These are phyloP conservation scores for Dreissena polymorpha DNA, from an alignment of 1,140 invertebrate species.

Conservation along the genomic window DNA sequence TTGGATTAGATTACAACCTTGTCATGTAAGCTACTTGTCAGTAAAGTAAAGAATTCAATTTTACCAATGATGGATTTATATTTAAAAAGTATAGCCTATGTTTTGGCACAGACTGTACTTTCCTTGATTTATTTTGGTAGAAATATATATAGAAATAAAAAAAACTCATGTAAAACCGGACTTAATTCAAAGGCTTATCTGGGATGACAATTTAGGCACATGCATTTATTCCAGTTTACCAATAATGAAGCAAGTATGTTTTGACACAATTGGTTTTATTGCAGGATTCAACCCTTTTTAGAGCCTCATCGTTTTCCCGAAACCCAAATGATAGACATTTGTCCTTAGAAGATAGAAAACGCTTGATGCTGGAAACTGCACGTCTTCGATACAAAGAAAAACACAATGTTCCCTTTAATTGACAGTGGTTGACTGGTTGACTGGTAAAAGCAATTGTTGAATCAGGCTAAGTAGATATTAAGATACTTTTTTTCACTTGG, in stretches of 20 bases:
- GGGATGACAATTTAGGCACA: neutral
- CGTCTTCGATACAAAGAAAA: conserved; percentile 46
- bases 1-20: neutral
- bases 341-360: conserved; percentile 46
- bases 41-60: too few species aligned
- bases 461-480: too few species aligned
- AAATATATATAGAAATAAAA: too few species aligned
- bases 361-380: conserved; percentile 36
- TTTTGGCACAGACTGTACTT: too few species aligned
- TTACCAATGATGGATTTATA: too few species aligned
- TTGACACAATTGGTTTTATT: neutral
- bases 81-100: too few species aligned
- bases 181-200: neutral
- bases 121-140: too few species aligned
- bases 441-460: too few species aligned
- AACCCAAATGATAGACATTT: conserved; percentile 41
- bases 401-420: conserved; percentile 17
- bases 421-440: too few species aligned
- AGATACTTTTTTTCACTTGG: too few species aligned
- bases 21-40: neutral
- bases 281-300: conserved; percentile 39
- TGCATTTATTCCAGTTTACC: too few species aligned
- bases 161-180: too few species aligned
- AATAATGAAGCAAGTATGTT: neutral
- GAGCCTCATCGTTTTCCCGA: conserved; percentile 41